Evolutionary conservation across 2,797 vertebrate genomes (phyloP), one percentile per base, ranked within the genome.

Genomic region (Sebastes hubbsi): DNA sequence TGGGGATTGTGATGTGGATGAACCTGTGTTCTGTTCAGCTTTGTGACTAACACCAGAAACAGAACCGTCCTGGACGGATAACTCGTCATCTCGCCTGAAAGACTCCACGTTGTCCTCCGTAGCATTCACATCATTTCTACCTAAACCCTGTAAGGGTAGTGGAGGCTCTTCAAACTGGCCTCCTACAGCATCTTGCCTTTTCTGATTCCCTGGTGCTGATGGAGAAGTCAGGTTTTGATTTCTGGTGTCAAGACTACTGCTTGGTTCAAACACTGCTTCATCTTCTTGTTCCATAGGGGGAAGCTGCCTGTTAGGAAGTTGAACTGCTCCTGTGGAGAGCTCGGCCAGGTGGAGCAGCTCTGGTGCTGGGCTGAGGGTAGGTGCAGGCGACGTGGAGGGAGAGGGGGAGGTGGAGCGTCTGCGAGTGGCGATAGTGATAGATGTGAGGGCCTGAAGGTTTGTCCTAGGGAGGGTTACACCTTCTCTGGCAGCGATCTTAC

Each of bases 351-450:
- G 83, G 30, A 93, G 87, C 1, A 75, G 80, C 34, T 78, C 88
- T 5, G 81, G 49, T 4, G 69, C 18, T 1, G 85, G 83, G 55
- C 82, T 90, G 56, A 34, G 13, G 0, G 88, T 55, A 52, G 85
- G 83, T 1, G 34, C 72, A 8, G 78, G 24, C 1, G 93, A 83
- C 12, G 89, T 77, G 12, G 93, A 94, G 1, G 87, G 88, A 8
- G 93, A 84, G 29, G 94, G 88, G 12, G 95, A 94, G 1, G 82
- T 80, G 12, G 94, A 93, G 72, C 80, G 92, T 67, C 86, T 94
- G 59, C 84, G 78, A 36, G 96, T 94, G 59, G 96, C 70, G n/a
- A 94, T 95, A 58, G 94, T 94, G 83, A 96, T 94, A 3, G 96
- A 95, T 8, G 94, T 87, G 60, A 96, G 88, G 20, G 94, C 92